These are phyloP conservation scores for Melierax canorus DNA, from an alignment of 2,113 vertebrate species.

Conservation along the genomic window DNA sequence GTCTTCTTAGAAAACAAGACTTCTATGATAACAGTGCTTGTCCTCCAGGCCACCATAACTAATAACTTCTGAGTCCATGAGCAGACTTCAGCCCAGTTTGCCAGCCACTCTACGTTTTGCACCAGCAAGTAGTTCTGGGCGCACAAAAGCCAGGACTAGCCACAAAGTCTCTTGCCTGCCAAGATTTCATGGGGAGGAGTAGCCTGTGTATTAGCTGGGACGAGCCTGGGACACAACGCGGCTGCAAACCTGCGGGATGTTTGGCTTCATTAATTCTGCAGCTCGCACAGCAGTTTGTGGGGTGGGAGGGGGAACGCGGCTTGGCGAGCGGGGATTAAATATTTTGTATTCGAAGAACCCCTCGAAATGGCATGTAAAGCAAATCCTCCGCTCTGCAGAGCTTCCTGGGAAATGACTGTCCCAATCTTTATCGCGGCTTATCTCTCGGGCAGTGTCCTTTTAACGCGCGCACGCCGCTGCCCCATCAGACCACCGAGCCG, in stretches of 20 bases:
- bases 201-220: neutral
- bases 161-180: neutral
- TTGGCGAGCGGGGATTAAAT: neutral
- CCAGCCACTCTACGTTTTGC: neutral
- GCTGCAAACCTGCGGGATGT: neutral
- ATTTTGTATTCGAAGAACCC: neutral
- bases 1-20: neutral
- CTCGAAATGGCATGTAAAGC: neutral
- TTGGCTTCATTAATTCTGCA: neutral
- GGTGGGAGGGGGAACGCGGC: neutral
- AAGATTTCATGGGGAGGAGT: accelerated
- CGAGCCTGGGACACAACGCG: accelerated
- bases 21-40: neutral
- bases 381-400: neutral
- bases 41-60: neutral
- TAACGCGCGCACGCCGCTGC: accelerated
- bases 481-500: neutral
- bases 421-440: neutral
- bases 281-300: neutral
- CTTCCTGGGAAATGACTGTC: neutral
- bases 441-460: neutral
- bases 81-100: neutral
- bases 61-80: neutral
- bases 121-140: neutral
- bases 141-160: neutral